A percentile compares a stretch with the other conserved stretches of the same genome.
Evolutionary conservation across 2,888 invertebrate species (phyloP).

Genomic region (Herminia tarsipennalis): DNA sequence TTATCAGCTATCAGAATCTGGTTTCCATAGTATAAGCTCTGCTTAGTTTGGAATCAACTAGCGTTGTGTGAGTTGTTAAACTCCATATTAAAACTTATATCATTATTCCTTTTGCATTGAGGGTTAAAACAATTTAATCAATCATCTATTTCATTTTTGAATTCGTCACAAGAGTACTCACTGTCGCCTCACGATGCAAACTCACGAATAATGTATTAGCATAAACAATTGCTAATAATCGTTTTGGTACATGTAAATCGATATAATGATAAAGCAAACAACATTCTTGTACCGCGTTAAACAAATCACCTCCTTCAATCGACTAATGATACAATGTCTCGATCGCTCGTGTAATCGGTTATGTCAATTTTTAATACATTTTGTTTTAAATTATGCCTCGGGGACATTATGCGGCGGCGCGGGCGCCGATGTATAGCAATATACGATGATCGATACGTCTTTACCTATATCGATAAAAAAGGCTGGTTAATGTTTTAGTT

Average conservation of each 20-base stretch:
- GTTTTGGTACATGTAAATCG: conserved; percentile 52
- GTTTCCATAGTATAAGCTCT: too few relatives aligned
- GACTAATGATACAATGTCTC: conserved; percentile 45
- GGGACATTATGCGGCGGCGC: conserved; percentile 24
- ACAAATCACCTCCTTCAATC: conserved; percentile 54
- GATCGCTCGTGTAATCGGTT: conserved; percentile 49
- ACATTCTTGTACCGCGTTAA: conserved; percentile 48
- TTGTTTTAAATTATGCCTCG: conserved; percentile 44
- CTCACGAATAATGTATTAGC: conserved; percentile 23
- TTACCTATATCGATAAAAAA: conserved; percentile 1
- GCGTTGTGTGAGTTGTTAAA: too few relatives aligned
- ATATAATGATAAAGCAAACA: conserved; percentile 66
- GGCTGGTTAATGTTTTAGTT: conserved; percentile 5
- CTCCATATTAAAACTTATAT: too few relatives aligned
- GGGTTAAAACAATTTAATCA: too few relatives aligned
- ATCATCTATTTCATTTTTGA: too few relatives aligned
- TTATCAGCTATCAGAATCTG: too few relatives aligned
- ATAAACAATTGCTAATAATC: conserved; percentile 41
- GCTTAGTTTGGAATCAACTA: too few relatives aligned
- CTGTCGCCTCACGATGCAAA: conserved; percentile 11
- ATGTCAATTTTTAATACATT: conserved; percentile 57
- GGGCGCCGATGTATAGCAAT: too few relatives aligned
- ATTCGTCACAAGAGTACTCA: conserved; percentile 10
- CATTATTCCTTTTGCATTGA: too few relatives aligned
- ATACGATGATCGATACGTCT: conserved; percentile 38